Evolutionary conservation across 2,888 invertebrate species (phyloP).

Genomic region (Oligia latruncula): DNA sequence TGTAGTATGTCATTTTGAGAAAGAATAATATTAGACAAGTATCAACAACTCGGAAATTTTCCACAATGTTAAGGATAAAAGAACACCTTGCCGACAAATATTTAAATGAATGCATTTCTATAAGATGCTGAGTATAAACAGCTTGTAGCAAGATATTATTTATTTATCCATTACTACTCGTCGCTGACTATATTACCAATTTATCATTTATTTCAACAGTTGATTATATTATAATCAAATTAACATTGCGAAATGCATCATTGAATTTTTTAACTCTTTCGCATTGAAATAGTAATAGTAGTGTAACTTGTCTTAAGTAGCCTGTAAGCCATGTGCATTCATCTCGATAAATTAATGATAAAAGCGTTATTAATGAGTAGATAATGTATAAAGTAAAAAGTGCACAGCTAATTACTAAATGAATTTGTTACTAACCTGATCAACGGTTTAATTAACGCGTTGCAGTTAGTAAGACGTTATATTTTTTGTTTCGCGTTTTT

Average conservation of each 20-base stretch:
- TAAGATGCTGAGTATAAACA: slow-evolving; percentile 44
- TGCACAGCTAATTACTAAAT: slow-evolving; percentile 40
- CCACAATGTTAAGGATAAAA: slow-evolving; percentile 27
- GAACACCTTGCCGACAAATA: slow-evolving; percentile 60
- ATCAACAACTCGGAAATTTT: slow-evolving; percentile 22
- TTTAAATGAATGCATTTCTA: slow-evolving; percentile 56
- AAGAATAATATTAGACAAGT: slow-evolving; percentile 40
- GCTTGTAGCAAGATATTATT: slow-evolving; percentile 48
- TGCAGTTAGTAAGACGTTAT: slow-evolving; percentile 34
- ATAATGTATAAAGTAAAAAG: slow-evolving; percentile 43
- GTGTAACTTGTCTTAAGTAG: slow-evolving; percentile 26
- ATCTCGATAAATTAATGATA: slow-evolving; percentile 25
- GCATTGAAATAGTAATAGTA: slow-evolving; percentile 27
- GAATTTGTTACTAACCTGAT: slow-evolving; percentile 24
- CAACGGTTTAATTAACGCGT: slow-evolving; percentile 35
- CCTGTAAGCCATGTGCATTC: slow-evolving; percentile 32
- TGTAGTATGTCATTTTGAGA: slow-evolving; percentile 6
- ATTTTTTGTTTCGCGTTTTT: slow-evolving; percentile 42
- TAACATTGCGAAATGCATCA: slow-evolving; percentile 43
- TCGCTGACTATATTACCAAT: slow-evolving; percentile 41
- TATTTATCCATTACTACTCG: slow-evolving; percentile 31
- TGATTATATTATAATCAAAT: slow-evolving; percentile 52
- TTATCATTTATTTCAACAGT: slow-evolving; percentile 53
- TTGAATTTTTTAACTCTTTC: slow-evolving; percentile 35
- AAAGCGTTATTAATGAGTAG: slow-evolving; percentile 35